Base-by-base conservation (phyloP, 2,113 vertebrate genomes). In the Limanda limanda region DNA sequence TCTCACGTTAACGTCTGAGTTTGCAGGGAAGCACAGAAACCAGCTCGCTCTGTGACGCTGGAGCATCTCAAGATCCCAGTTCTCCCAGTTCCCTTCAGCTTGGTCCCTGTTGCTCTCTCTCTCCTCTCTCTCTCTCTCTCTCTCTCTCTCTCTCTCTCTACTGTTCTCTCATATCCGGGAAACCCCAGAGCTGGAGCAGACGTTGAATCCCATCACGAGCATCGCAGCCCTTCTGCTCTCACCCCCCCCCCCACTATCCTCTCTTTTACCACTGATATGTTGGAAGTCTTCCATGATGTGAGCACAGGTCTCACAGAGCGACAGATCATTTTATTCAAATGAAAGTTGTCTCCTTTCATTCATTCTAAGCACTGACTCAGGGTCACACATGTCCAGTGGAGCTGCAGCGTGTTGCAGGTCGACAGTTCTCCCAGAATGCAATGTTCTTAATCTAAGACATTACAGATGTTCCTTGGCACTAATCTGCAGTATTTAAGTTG, bases 171-270 rank as follows among this genome's bases (percentile, higher is more conserved):
- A 18, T 48, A 67, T 78, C 70, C 86, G 82, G 79, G 78, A 59
- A 71, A 78, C 84, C 90, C 87, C 81, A 65, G 72, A 20, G 82
- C 78, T 86, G 17, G 24, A 87, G 60, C 87, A 86, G 87, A 90
- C 84, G 67, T 88, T 82, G 80, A 78, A 89, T 92, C 70, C 71
- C 70, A 90, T 87, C 90, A 82, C 47, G 6, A 82, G 58, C 62
- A 42, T 54, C 21, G 10, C 42, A 1, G 21, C 57, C 86, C 82
- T 76, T 86, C 84, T 87, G 80, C 81, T 86, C 60, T 59, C 74
- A 58, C 25, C 71, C 48, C 63, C 59, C 59, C 47, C 63, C 58
- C 51, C 70, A 25, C 55, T 1, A 1, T 13, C 40, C 10, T 57
- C 52, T 23, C 21, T 27, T 66, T 76, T 8, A 10, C 35, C 7